phyloP scores from a whole-genome alignment of 2,888 invertebrate genomes.

The Erpobdella octoculata region DNA sequence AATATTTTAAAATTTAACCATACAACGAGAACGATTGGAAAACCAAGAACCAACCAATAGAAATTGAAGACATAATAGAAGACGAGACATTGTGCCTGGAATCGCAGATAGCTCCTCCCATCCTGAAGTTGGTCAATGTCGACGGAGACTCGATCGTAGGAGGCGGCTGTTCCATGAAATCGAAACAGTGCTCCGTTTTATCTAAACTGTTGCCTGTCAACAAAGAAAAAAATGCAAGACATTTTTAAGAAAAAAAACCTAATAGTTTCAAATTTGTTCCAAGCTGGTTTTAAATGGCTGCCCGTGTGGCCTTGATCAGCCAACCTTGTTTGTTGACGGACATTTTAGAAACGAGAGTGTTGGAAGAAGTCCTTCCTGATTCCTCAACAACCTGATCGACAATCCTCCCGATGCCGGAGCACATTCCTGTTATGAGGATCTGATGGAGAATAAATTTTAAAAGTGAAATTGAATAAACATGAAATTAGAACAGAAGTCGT shows the following conservation, averaged over 20 bases:
- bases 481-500: no score
- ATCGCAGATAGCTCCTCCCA: background rate
- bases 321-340: conserved; percentile 2
- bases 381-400: background rate
- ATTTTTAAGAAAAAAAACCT: background rate
- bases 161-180: background rate
- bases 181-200: background rate
- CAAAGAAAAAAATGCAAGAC: background rate
- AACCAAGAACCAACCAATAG: background rate
- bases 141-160: conserved; percentile 1
- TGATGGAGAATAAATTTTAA: background rate
- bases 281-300: background rate
- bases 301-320: background rate
- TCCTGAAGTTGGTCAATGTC: conserved; percentile 5
- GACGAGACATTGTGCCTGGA: background rate
- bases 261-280: background rate
- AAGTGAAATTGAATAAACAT: no score
- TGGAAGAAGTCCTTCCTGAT: conserved; percentile 13
- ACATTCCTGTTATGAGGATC: conserved; percentile 24
- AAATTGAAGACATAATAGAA: conserved; percentile 21
- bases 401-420: conserved; percentile 17
- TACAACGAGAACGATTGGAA: background rate
- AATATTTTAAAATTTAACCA: background rate
- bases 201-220: conserved; percentile 5
- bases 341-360: conserved; percentile 24